Evolutionary conservation across 1,140 invertebrate genomes (phyloP), one percentile per base, ranked within the genome.

Genomic region (Nylanderia fulva): DNA sequence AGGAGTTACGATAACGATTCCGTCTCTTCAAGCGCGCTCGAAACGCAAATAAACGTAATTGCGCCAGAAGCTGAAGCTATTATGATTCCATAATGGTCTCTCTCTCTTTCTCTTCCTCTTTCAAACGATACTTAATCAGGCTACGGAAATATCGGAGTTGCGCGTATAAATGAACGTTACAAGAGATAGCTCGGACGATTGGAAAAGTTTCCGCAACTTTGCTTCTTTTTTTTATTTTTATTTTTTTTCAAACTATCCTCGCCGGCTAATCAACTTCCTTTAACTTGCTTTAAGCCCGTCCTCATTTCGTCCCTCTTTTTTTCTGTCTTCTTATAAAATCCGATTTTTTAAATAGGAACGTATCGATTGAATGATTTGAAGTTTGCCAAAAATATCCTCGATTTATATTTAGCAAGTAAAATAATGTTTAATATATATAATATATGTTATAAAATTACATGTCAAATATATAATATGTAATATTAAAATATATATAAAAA

Each of bases 211-310:
- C 13, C 52, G 21, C 64, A 58, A 82, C 45, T 48, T 48, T 48
- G 15, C 18, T 45, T 72, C 45, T 48, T 48, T 48, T 48, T 48
- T 45, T 45, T n/a, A n/a, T n/a, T n/a, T n/a, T n/a, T n/a, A n/a
- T 48, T 85, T 85, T 80, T 75, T 66, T 75, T 74, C 33, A 54
- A 84, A 72, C 64, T 58, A 84, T 84, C 75, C 75, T 56, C 52
- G 27, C 29, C 18, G 36, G 36, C 64, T 80, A 71, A 80, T 80
- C 77, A 80, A 72, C 66, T 61, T 72, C 27, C n/a, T 72, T 82
- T 60, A 82, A 82, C 52, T 48, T 45, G 52, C 36, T 42, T 56
- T n/a, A 56, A 71, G 42, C 33, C 48, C 48, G n/a, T 6, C 77
- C 2, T 80, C 52, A 21, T 48, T 13, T 48, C 45, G 4, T 18